Evolutionary conservation across 2,888 invertebrate species (phyloP).

Genomic region (Leptinotarsa peninsularis): DNA sequence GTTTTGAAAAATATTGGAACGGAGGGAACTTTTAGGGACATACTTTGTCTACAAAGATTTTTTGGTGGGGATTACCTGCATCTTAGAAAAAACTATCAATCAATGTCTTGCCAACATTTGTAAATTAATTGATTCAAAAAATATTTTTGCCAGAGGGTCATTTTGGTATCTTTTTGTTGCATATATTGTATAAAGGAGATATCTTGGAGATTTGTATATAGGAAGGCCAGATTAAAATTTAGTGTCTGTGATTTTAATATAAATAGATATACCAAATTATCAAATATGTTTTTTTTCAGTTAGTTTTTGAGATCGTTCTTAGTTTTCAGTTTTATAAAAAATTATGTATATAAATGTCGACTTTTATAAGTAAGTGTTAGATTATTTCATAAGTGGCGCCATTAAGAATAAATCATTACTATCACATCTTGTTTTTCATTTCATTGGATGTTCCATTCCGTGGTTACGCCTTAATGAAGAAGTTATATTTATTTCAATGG

Average conservation of each 20-base stretch:
- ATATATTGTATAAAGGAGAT: neutral
- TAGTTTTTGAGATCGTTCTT: conserved; percentile 23
- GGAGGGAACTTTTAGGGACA: too few species aligned
- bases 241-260: conserved; percentile 66
- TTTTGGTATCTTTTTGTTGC: neutral
- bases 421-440: neutral
- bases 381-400: conserved; percentile 58
- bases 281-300: too few species aligned
- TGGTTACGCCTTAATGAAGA: too few species aligned
- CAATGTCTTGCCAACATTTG: too few species aligned
- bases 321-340: conserved; percentile 25
- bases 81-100: too few species aligned
- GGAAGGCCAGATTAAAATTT: conserved; percentile 62
- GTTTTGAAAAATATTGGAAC: too few species aligned
- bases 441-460: neutral
- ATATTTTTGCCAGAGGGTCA: too few species aligned
- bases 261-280: conserved; percentile 58
- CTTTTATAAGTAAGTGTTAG: conserved; percentile 63
- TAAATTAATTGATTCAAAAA: too few species aligned
- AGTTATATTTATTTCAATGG: too few species aligned
- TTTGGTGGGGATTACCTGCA: too few species aligned
- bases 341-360: conserved; percentile 59
- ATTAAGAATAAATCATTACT: conserved; percentile 55
- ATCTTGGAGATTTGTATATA: conserved; percentile 49
- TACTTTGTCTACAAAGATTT: too few species aligned